A percentile compares a stretch with the other conserved stretches of the same genome.
Conservation (phyloP, 2,888 invertebrate genomes). For the Erynnis tages region DNA sequence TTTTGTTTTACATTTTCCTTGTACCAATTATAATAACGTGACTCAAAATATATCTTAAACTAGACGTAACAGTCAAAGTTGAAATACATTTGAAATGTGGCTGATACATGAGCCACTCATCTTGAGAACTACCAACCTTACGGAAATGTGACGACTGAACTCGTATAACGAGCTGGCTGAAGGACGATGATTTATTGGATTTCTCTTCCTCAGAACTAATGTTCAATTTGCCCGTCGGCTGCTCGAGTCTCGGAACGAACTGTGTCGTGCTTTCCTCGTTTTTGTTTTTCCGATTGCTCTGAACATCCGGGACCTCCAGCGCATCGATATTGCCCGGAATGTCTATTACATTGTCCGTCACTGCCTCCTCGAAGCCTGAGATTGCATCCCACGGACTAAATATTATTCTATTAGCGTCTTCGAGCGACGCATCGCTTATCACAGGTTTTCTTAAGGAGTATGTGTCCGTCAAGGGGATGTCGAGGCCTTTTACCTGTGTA, state of each 20-base stretch:
- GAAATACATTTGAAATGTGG: not conserved
- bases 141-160: conserved; percentile 75
- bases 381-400: conserved; percentile 78
- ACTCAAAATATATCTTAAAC: too few species aligned
- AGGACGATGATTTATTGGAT: conserved; percentile 75
- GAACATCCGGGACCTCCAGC: conserved; percentile 41
- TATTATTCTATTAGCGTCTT: conserved; percentile 79
- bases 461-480: conserved; percentile 64
- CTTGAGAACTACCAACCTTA: conserved; percentile 49
- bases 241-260: conserved; percentile 53
- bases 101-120: not conserved
- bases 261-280: conserved; percentile 46
- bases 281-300: conserved; percentile 61
- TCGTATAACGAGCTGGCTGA: conserved; percentile 75
- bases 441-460: conserved; percentile 60
- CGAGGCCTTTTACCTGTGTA: conserved; percentile 70
- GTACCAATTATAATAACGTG: too few species aligned
- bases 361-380: conserved; percentile 69
- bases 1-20: too few species aligned
- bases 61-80: too few species aligned
- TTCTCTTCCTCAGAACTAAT: conserved; percentile 72
- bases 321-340: conserved; percentile 66
- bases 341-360: conserved; percentile 72
- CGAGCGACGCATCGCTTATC: conserved; percentile 70
- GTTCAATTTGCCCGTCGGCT: conserved; percentile 72